Conservation (phyloP, 2,797 vertebrate species). For the Tokudaia tokunoshimensis region DNA sequence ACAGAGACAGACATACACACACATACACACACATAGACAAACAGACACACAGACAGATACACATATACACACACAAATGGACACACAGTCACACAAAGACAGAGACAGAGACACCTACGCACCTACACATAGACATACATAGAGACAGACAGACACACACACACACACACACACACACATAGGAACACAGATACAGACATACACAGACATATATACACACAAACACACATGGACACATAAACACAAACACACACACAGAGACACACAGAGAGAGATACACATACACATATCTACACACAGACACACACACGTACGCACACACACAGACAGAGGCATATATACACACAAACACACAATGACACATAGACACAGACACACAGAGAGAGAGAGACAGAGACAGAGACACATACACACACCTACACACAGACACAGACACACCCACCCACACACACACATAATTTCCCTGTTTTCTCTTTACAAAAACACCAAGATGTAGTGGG, state of each 20-base stretch:
- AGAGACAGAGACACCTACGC: not conserved
- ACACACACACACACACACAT: too few relatives aligned
- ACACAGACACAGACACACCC: not conserved
- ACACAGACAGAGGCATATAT: not conserved
- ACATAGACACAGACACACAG: not conserved
- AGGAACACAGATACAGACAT: too few relatives aligned
- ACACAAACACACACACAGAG: not conserved
- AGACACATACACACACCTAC: not conserved
- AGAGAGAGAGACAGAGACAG: not conserved
- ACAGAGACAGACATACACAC: not conserved
- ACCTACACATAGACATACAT: not conserved
- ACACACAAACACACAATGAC: too few relatives aligned
- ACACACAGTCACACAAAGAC: too few relatives aligned
- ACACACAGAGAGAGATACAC: not conserved
- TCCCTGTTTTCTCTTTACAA: not conserved
- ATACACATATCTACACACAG: not conserved
- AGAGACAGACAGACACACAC: not conserved
- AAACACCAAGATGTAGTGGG: not conserved
- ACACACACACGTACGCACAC: too few relatives aligned
- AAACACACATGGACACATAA: not conserved
- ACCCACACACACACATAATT: not conserved
- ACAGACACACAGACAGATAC: too few relatives aligned
- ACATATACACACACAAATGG: too few relatives aligned
- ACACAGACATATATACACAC: not conserved
- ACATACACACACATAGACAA: too few relatives aligned